A percentile compares a stretch with the other conserved stretches of the same genome.
phyloP scores from a whole-genome alignment of 1,140 invertebrate species.

The Drosophila pseudoananassae region DNA sequence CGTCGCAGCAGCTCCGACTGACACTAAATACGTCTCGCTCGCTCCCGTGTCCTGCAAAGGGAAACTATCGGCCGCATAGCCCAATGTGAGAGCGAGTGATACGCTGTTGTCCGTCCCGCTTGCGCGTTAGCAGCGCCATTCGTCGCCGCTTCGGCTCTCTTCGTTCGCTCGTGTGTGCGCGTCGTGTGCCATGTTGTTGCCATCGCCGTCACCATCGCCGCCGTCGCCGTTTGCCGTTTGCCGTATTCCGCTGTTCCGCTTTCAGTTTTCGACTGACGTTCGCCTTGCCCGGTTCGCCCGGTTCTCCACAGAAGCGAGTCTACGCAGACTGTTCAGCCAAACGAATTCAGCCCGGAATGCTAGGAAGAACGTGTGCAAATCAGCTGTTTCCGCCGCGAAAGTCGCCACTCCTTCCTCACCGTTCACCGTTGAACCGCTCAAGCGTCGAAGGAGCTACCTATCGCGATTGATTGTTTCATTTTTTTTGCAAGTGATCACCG shows the following conservation, averaged over 20 bases:
- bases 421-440: neutral
- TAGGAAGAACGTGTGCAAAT: constrained; percentile 16
- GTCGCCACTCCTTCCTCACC: neutral
- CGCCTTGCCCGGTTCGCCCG: constrained; percentile 46
- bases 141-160: constrained; percentile 43
- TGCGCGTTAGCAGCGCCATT: constrained; percentile 57
- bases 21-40: constrained; percentile 24
- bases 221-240: neutral
- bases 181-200: neutral
- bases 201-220: neutral
- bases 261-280: constrained; percentile 83
- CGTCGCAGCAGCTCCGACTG: constrained; percentile 50
- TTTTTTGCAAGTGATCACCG: constrained; percentile 40
- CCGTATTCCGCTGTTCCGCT: constrained; percentile 44
- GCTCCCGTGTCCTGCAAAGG: neutral
- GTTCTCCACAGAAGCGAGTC: constrained; percentile 1
- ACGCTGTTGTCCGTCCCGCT: constrained; percentile 38
- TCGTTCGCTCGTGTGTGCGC: constrained; percentile 14
- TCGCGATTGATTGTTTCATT: constrained; percentile 28
- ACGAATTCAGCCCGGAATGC: constrained; percentile 37
- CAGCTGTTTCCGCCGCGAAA: constrained; percentile 39
- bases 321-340: neutral
- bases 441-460: constrained; percentile 1
- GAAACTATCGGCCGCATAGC: neutral
- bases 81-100: constrained; percentile 1